These are phyloP conservation scores for Hemiscyllium ocellatum DNA, from an alignment of 2,113 vertebrate genomes.

Conservation along the genomic window DNA sequence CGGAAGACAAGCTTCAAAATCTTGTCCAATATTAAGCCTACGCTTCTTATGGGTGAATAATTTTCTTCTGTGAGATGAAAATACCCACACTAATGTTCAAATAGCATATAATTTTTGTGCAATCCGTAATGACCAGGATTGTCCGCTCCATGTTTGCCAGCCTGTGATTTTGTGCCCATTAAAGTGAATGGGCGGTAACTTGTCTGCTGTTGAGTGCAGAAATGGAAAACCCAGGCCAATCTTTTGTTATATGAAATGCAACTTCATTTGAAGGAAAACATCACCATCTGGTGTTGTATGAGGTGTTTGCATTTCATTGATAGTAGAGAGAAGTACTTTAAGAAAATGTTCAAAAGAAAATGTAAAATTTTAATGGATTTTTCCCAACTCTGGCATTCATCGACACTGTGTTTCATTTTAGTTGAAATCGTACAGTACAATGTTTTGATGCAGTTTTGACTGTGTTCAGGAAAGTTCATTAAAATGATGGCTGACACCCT, in stretches of 20 bases:
- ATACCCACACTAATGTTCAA: background rate
- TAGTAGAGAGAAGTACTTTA: background rate
- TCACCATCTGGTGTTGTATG: background rate
- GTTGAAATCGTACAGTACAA: background rate
- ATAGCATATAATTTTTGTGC: background rate
- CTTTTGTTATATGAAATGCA: background rate
- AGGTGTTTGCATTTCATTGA: background rate
- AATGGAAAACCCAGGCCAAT: background rate
- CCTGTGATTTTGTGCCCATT: background rate
- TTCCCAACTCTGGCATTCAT: background rate
- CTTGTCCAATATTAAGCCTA: background rate
- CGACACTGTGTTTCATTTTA: background rate
- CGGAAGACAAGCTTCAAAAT: background rate
- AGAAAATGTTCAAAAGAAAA: background rate
- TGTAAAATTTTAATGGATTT: background rate
- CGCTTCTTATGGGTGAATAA: background rate
- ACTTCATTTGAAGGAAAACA: constrained; percentile 29
- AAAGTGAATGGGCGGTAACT: background rate
- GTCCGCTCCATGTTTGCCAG: background rate
- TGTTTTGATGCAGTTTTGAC: background rate
- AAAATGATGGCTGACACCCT: background rate
- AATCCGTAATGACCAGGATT: background rate
- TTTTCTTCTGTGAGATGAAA: background rate
- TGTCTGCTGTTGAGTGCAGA: background rate
- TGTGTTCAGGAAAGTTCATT: background rate